These are phyloP conservation scores for Dorcus hopei DNA, from an alignment of 2,888 invertebrate species.

Conservation along the genomic window DNA sequence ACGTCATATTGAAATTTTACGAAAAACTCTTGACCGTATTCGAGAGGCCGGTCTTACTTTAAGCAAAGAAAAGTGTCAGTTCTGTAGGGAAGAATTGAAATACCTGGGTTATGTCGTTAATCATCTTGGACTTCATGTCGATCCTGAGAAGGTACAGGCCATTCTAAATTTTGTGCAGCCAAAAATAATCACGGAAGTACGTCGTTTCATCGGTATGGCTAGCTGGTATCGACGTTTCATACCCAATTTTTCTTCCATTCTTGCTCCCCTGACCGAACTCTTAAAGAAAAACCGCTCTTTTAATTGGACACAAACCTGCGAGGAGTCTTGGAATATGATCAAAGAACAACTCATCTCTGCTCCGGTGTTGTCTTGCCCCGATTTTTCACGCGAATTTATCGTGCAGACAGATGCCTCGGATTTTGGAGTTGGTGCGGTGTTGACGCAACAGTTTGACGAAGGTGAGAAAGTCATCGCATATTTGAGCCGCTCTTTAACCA, in stretches of 20 bases:
- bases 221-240: slow-evolving; percentile 34
- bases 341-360: slow-evolving; percentile 22
- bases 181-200: slow-evolving; percentile 20
- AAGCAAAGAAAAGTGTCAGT: slow-evolving; percentile 26
- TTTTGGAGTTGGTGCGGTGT: slow-evolving; percentile 11
- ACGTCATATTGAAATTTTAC: no score
- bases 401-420: no score
- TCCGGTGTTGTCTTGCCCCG: slow-evolving; percentile 25
- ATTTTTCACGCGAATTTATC: slow-evolving; percentile 21
- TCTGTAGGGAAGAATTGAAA: slow-evolving; percentile 22
- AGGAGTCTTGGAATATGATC: slow-evolving; percentile 15
- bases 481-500: slow-evolving; percentile 16
- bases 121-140: slow-evolving; percentile 14
- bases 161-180: slow-evolving; percentile 28
- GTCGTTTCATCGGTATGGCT: slow-evolving; percentile 32
- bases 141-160: slow-evolving; percentile 23
- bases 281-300: slow-evolving; percentile 17
- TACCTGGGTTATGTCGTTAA: slow-evolving; percentile 34
- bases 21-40: no score
- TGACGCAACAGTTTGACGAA: slow-evolving; percentile 20
- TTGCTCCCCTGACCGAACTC: slow-evolving; percentile 11
- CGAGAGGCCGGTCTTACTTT: slow-evolving; percentile 25
- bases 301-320: slow-evolving; percentile 22
- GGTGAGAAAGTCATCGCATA: slow-evolving; percentile 23
- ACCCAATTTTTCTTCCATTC: slow-evolving; percentile 13